Base-by-base conservation (phyloP, 2,113 vertebrate species). In the Cranoglanis bouderius region DNA sequence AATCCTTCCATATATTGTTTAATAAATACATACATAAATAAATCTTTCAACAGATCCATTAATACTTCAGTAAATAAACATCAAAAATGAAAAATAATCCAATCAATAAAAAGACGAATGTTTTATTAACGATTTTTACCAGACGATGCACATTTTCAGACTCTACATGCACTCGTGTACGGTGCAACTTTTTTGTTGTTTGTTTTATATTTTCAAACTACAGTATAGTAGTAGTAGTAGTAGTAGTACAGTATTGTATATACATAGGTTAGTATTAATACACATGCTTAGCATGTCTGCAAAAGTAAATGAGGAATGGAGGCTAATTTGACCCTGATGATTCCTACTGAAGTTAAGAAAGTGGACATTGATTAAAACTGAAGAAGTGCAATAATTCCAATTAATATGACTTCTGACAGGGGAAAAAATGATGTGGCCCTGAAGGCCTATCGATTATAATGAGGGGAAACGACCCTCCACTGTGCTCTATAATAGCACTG, bases 401-500 rank as follows among this genome's bases (percentile, higher is more conserved):
- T 92, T 90, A 93, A 90, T 43, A 13, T 57, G 84, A 67, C 59
- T 89, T 88, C 67, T 83, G 87, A 81, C 63, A 86, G 74, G 32
- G 72, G 1, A 86, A 91, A 53, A 86, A 84, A 0, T 57, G 55
- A 67, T 61, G 90, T 89, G 55, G 87, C 38, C 51, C 89, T 77
- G 74, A 89, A 88, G 89, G 88, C 82, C 85, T 85, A 53, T 90
- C 89, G 92, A 91, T 91, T 82, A 87, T 94, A 93, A 94, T 90
- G 92, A 94, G 93, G 74, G 90, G 90, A 74, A 65, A 89, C 40
- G 55, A 81, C 46, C 84, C 92, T 93, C 92, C 89, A 89, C 90
- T 93, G 93, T 83, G 92, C 91, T 53, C 40, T 88, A 55, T 94
- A 93, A 94, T 91, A 90, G 94, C 85, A 87, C 75, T 92, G 92